These are phyloP conservation scores for Drosophila greeni DNA, from an alignment of 2,888 invertebrate genomes.

Conservation along the genomic window DNA sequence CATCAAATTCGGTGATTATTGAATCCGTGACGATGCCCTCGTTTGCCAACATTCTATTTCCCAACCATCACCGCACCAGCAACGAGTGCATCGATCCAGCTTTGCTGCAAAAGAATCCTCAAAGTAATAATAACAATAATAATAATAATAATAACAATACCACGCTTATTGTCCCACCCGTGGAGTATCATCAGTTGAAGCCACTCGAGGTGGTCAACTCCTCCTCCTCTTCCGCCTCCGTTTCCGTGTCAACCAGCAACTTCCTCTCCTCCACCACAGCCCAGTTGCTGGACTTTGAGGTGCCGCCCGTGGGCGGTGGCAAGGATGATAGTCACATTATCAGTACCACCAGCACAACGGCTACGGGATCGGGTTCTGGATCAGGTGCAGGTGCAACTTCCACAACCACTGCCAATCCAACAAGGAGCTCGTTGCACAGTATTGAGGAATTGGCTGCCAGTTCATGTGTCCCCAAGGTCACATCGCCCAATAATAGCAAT, in stretches of 20 bases:
- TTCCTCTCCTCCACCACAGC: slow-evolving; percentile 56
- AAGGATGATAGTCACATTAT: slow-evolving; percentile 45
- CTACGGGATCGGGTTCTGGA: slow-evolving; percentile 8
- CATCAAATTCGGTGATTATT: slow-evolving; percentile 48
- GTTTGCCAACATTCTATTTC: slow-evolving; percentile 64
- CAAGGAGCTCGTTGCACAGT: slow-evolving; percentile 60
- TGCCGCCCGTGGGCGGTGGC: slow-evolving; percentile 22
- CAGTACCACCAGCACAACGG: slow-evolving; percentile 36
- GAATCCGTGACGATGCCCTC: slow-evolving; percentile 63
- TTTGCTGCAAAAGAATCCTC: slow-evolving; percentile 39
- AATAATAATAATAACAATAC: neutral
- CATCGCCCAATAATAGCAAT: slow-evolving; percentile 33
- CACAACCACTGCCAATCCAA: slow-evolving; percentile 39
- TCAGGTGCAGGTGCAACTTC: slow-evolving; percentile 31
- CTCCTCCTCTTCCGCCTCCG: slow-evolving; percentile 18
- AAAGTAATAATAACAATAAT: slow-evolving; percentile 9
- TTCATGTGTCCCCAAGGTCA: slow-evolving; percentile 55
- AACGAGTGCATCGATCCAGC: slow-evolving; percentile 37
- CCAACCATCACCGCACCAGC: slow-evolving; percentile 27
- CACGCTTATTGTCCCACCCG: slow-evolving; percentile 22
- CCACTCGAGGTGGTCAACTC: slow-evolving; percentile 40
- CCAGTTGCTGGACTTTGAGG: slow-evolving; percentile 61
- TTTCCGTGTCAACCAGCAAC: slow-evolving; percentile 40
- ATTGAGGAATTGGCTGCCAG: slow-evolving; percentile 67
- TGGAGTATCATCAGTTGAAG: slow-evolving; percentile 66